phyloP scores from a whole-genome alignment of 23 tunicate species.

The Pegea sp. region DNA sequence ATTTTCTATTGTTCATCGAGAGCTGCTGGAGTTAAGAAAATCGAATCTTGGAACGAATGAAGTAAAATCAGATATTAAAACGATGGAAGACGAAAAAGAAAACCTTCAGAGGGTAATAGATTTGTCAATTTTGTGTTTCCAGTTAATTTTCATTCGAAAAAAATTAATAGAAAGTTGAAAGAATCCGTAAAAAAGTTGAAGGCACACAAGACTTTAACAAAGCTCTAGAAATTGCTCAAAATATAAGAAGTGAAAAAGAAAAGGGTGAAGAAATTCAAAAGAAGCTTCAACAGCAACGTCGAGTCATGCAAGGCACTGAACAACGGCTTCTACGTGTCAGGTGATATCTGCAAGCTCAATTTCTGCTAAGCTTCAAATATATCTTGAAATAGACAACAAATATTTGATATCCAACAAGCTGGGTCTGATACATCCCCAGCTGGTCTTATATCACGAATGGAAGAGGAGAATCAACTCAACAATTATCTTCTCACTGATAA shows the following conservation, averaged over 20 bases:
- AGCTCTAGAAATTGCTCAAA: slow-evolving; percentile 59
- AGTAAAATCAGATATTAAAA: slow-evolving; percentile 54
- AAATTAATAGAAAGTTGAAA: slow-evolving; percentile 35
- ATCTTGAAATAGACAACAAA: slow-evolving; percentile 20
- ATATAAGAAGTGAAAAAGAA: slow-evolving; percentile 73
- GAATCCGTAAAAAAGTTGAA: slow-evolving; percentile 70
- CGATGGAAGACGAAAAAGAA: slow-evolving; percentile 96
- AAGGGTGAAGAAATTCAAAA: slow-evolving; percentile 37
- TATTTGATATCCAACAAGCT: slow-evolving; percentile 23
- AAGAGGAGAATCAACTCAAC: slow-evolving; percentile 66
- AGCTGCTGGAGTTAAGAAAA: slow-evolving; percentile 49
- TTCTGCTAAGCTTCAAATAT: not conserved
- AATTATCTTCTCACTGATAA: slow-evolving; percentile 55
- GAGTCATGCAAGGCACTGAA: slow-evolving; percentile 56
- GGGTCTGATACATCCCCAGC: slow-evolving; percentile 55
- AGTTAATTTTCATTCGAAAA: not conserved
- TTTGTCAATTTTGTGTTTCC: no score
- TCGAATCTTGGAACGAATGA: slow-evolving; percentile 68
- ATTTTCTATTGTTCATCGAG: slow-evolving; percentile 39
- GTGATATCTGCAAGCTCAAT: slow-evolving; percentile 1
- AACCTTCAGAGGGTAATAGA: slow-evolving; percentile 70
- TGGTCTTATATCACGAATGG: slow-evolving; percentile 44
- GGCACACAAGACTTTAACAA: slow-evolving; percentile 50
- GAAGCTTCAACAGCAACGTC: slow-evolving; percentile 66
- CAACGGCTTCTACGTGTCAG: slow-evolving; percentile 38